Base-by-base conservation (phyloP, 2,888 invertebrate species). In the Sthenelais limicola region DNA sequence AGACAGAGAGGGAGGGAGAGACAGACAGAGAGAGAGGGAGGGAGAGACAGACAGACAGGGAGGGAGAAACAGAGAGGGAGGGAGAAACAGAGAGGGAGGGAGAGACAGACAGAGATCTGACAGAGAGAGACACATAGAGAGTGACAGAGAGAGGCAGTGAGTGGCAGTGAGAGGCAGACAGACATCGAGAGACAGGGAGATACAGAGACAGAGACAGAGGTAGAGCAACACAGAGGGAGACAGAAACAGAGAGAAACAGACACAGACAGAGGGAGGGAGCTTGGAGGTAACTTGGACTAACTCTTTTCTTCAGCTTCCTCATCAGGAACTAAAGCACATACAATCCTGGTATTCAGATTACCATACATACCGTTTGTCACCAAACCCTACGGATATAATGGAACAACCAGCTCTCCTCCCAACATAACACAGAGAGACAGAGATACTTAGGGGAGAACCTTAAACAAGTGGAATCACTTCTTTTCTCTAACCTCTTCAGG, bases 1-100 rank as follows among this genome's bases (percentile, higher is more conserved):
- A 52, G 52, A 21, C 15, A 21, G 52, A 52, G 21, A 52, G 52
- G 21, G 21, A 52, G 52, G 47, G n/a, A 43, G 47, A 43, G 12
- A 15, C n/a, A 12, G 12, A 15, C n/a, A 43, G 12, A n/a, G n/a
- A n/a, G n/a, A n/a, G n/a, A n/a, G n/a, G n/a, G n/a, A n/a, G 47
- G 12, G 12, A 12, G n/a, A 43, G 47, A 43, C 12, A 43, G n/a
- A 15, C 12, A 12, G n/a, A 43, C 12, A 43, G n/a, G n/a, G 47
- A 15, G 12, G 12, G 47, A 43, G 12, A n/a, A 43, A 43, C 12
- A n/a, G 47, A 43, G 47, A 43, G 47, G n/a, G 47, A n/a, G 47
- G 47, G n/a, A n/a, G n/a, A n/a, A 43, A n/a, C 12, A 43, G 47
- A 43, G 47, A 43, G 47, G 12, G 47, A 43, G 47, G 47, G 47